Evolutionary conservation across 2,888 invertebrate genomes (phyloP).

Genomic region (Ectemnius continuus): DNA sequence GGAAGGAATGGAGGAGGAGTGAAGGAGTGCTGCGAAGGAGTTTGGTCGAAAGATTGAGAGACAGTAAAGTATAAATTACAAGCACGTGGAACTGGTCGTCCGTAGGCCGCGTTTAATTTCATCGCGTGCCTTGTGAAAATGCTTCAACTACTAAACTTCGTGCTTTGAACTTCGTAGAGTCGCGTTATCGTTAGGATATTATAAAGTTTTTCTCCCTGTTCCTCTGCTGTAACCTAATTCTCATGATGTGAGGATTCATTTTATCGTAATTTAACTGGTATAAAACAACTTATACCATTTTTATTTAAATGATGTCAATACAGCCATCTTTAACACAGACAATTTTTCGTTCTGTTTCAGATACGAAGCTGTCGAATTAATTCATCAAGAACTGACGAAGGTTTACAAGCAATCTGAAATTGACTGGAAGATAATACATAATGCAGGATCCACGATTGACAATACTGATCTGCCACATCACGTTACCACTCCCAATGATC

Average conservation of each 20-base stretch:
- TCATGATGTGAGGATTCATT: no score
- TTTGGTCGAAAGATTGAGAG: constrained; percentile 19
- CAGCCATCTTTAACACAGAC: no score
- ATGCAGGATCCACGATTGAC: constrained; percentile 93
- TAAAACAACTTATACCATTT: no score
- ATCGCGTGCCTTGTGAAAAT: no score
- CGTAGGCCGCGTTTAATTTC: constrained; percentile 56
- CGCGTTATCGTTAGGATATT: no score
- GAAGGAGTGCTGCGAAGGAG: constrained; percentile 40
- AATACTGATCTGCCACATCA: constrained; percentile 92
- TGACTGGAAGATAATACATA: constrained; percentile 89
- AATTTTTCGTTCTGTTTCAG: constrained; percentile 47
- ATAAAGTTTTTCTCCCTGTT: constrained; percentile 45
- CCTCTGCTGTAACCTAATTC: constrained; percentile 25
- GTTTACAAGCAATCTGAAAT: constrained; percentile 82
- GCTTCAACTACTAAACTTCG: no score
- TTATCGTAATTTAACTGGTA: no score
- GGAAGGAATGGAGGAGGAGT: constrained; percentile 13
- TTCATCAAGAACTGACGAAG: constrained; percentile 64
- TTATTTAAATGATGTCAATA: no score
- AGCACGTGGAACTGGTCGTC: constrained; percentile 57
- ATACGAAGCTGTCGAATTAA: constrained; percentile 66
- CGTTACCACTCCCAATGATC: constrained; percentile 84
- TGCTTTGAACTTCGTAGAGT: no score
- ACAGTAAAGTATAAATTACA: constrained; percentile 58